phyloP scores from a whole-genome alignment of 2,888 invertebrate genomes.

The Volucella bombylans region DNA sequence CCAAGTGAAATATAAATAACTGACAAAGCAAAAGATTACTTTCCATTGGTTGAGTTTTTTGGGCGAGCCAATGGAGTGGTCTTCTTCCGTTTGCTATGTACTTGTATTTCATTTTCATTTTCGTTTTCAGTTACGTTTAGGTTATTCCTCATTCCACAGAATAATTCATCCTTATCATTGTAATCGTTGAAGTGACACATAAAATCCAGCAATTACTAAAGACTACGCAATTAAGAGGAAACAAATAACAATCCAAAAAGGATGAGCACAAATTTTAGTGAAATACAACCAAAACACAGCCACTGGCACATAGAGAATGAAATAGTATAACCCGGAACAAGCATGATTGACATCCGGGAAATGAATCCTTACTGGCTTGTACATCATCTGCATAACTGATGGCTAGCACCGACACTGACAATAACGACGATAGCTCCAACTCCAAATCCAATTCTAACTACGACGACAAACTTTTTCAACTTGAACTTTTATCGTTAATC shows the following conservation, averaged over 20 bases:
- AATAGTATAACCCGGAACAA: too few species aligned
- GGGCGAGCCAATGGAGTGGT: conserved; percentile 24
- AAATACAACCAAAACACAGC: not conserved
- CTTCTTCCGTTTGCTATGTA: conserved; percentile 13
- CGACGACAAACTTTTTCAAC: not conserved
- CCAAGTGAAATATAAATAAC: conserved; percentile 51
- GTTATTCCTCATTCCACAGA: conserved; percentile 31
- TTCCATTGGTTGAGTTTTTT: conserved; percentile 60
- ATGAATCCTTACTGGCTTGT: conserved; percentile 31
- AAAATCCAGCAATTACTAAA: conserved; percentile 62
- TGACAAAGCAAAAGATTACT: conserved; percentile 64
- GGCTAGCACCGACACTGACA: not conserved
- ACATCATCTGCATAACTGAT: conserved; percentile 33
- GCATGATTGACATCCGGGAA: conserved; percentile 54
- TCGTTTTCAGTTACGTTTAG: not conserved
- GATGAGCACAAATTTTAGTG: conserved; percentile 13
- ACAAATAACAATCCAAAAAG: conserved; percentile 30
- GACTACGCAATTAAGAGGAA: conserved; percentile 60
- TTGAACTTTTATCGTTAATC: conserved; percentile 21
- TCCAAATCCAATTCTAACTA: too few species aligned
- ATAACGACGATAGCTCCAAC: too few species aligned
- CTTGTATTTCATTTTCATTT: not conserved
- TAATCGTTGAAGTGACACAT: conserved; percentile 68
- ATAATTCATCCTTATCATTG: conserved; percentile 67
- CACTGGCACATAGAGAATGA: too few species aligned